Conservation (phyloP, 2,888 invertebrate species). For the Sesia apiformis region DNA sequence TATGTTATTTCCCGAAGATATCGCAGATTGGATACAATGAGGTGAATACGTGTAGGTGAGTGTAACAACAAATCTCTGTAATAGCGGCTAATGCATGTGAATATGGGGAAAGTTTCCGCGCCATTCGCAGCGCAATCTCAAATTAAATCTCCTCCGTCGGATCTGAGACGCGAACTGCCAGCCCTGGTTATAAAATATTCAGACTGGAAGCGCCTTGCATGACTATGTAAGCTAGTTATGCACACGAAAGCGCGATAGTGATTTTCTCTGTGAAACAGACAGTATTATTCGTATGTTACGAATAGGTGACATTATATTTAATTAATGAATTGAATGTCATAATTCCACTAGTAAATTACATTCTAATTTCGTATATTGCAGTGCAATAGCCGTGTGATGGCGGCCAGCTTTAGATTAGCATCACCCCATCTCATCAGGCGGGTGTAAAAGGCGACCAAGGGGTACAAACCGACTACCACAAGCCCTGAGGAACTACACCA, state of each 20-base stretch:
- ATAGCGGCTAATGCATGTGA: conserved; percentile 55
- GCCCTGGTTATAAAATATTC: conserved; percentile 35
- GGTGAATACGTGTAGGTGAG: conserved; percentile 13
- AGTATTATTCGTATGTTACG: too few species aligned
- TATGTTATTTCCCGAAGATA: too few species aligned
- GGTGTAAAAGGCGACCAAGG: too few species aligned
- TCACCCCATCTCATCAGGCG: too few species aligned
- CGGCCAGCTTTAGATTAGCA: too few species aligned
- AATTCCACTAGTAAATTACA: too few species aligned
- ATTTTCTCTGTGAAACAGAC: not conserved
- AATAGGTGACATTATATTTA: too few species aligned
- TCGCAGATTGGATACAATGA: not conserved
- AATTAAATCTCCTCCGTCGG: conserved; percentile 58
- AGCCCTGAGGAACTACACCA: too few species aligned
- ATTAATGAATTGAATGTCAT: too few species aligned
- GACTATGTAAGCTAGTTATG: not conserved
- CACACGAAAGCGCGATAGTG: not conserved
- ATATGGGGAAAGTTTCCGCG: conserved; percentile 54
- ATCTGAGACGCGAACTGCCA: conserved; percentile 35
- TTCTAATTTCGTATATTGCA: too few species aligned
- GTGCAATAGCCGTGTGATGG: too few species aligned
- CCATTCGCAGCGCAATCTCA: conserved; percentile 57
- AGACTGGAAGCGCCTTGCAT: not conserved
- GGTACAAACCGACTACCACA: too few species aligned
- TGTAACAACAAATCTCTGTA: conserved; percentile 45